Percentiles rank a stretch among this genome's conserved stretches.
Conservation (phyloP, 2,888 invertebrate genomes). For the Eupithecia subfuscata region DNA sequence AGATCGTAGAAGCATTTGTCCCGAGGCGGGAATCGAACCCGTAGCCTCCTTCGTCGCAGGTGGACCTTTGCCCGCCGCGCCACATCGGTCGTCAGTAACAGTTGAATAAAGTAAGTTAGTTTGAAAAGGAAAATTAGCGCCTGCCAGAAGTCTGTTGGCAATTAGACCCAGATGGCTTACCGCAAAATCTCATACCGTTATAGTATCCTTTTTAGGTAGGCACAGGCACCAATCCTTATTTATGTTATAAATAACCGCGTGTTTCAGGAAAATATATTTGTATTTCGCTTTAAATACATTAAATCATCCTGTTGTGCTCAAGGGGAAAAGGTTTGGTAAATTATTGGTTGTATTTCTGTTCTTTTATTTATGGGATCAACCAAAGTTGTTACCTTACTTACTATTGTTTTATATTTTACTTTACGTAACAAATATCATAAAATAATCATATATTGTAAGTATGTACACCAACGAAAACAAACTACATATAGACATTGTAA, state of each 20-base stretch:
- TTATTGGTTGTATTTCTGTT: neutral
- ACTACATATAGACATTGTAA: too few species aligned
- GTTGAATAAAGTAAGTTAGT: too few species aligned
- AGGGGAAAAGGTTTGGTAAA: neutral
- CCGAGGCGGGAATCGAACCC: too few species aligned
- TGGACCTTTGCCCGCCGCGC: too few species aligned
- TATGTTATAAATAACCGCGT: neutral
- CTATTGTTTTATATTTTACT: too few species aligned
- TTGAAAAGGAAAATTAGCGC: neutral
- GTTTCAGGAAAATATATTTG: neutral
- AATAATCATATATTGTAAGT: too few species aligned
- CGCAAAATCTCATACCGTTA: neutral
- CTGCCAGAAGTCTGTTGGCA: neutral
- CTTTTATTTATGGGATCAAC: neutral
- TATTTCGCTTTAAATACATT: neutral
- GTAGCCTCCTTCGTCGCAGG: too few species aligned
- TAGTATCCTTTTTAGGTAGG: neutral
- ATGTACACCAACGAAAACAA: too few species aligned
- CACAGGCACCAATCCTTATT: neutral
- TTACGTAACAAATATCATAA: too few species aligned
- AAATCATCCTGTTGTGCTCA: neutral
- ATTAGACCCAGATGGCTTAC: too few species aligned
- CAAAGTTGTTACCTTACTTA: neutral
- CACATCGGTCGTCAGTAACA: too few species aligned
- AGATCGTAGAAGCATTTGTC: too few species aligned